Base-by-base conservation (phyloP, 64 coral and sea anemone species). In the Porites lutea region DNA sequence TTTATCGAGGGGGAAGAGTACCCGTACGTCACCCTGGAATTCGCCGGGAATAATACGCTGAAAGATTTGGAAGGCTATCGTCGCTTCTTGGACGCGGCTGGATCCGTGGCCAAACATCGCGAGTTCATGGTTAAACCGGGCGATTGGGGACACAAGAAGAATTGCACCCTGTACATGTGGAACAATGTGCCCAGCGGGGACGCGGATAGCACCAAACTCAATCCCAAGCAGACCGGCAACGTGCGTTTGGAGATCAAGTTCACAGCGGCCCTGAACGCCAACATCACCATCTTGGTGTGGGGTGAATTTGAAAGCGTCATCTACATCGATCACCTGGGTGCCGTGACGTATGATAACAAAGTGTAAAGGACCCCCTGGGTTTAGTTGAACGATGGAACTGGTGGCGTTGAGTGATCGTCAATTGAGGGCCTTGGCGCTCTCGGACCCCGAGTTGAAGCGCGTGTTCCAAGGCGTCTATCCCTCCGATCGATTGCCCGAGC, bases 31-130 rank as follows among this genome's bases (percentile, higher is more conserved):
- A 43, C 82, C 0, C 50, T 79, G 45, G 73, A 87, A 67, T 69
- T 93, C 58, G 79, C 78, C 22, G 27, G 51, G 12, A 76, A 59
- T 48, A 37, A 87, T 14, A 64, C 45, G 3, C 59, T 78, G 43
- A 54, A 53, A 87, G 83, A 93, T 63, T 13, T 55, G 79, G 82
- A 75, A 52, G 82, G 91, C 3, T 92, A 85, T 19, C 58, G 61
- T 62, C 90, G 90, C 8, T 88, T 93, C 51, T 21, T 82, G 52
- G 12, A 82, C 13, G 79, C 90, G 8, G 53, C 69, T 4, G 79
- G 51, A 11, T 14, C 48, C 3, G 19, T 62, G 68, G 6, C 20
- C 2, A 87, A 88, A 71, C 82, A 75, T 0, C 20, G 85, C 54
- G 83, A 48, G 5, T 5, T 11, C 11, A 72, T 93, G 83, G 59